Percentiles rank a stretch among this genome's conserved stretches.
These are phyloP conservation scores for Microtus obscurus DNA, from an alignment of 2,797 vertebrate species.

Conservation along the genomic window DNA sequence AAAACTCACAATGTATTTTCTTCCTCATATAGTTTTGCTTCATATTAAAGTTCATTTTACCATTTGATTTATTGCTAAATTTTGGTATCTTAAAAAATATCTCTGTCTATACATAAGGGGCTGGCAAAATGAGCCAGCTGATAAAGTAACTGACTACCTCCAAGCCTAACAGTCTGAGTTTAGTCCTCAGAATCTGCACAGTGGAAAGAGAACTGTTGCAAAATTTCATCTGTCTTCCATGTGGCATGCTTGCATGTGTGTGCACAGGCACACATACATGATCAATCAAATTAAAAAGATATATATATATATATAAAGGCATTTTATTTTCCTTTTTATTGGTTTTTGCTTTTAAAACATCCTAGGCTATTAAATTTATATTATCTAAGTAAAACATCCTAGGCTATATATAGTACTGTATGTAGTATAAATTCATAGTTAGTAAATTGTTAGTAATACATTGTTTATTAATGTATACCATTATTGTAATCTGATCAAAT, in stretches of 20 bases:
- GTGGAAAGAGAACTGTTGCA: not conserved
- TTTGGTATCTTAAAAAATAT: constrained; percentile 50
- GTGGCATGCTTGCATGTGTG: not conserved
- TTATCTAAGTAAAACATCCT: constrained; percentile 35
- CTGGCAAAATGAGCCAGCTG: not conserved
- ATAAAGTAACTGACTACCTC: not conserved
- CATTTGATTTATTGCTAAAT: constrained; percentile 3
- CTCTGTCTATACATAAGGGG: not conserved
- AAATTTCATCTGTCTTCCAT: not conserved
- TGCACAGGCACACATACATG: not conserved
- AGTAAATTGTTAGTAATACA: constrained; percentile 36
- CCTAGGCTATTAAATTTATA: not conserved
- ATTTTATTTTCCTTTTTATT: constrained; percentile 52
- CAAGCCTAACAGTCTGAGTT: not conserved
- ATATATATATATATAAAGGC: no score
- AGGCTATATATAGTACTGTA: not conserved
- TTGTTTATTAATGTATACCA: constrained; percentile 25
- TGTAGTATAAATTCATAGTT: constrained; percentile 1
- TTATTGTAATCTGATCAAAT: constrained; percentile 8
- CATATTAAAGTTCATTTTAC: constrained; percentile 27
- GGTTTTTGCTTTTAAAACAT: constrained; percentile 35
- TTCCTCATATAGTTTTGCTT: constrained; percentile 42
- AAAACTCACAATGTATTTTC: not conserved
- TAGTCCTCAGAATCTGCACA: not conserved
- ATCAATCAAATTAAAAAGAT: not conserved